Conservation (phyloP, 2,113 vertebrate species). For the Prietella phreatophila region DNA sequence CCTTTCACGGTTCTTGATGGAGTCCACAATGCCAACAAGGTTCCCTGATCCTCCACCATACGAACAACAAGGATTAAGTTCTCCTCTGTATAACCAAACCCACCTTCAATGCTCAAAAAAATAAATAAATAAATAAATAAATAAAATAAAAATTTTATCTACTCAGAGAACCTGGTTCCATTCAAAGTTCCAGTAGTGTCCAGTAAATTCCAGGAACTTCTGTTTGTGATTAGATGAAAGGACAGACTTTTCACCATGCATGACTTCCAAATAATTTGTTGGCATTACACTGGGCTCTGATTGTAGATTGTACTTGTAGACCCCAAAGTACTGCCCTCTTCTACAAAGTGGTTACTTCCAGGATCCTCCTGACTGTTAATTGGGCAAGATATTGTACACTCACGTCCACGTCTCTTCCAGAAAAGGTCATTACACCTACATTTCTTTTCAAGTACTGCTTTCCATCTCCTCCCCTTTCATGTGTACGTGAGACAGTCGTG, state of each 20-base stretch:
- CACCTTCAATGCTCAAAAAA: background rate
- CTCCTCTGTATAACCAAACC: background rate
- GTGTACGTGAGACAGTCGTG: conserved; percentile 30
- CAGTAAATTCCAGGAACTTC: background rate
- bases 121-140: too few species aligned
- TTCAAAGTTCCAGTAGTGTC: background rate
- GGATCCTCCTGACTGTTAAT: background rate
- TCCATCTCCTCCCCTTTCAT: conserved; percentile 6
- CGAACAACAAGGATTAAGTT: background rate
- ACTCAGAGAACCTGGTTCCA: background rate
- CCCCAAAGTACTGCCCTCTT: background rate
- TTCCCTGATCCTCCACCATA: background rate
- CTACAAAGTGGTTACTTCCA: background rate
- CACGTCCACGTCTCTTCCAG: background rate
- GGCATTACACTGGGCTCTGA: background rate
- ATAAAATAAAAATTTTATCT: background rate
- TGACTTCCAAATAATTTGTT: background rate
- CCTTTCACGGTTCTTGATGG: background rate
- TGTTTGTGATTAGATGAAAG: background rate
- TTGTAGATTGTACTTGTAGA: background rate
- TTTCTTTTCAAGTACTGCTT: background rate
- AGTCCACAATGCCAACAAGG: background rate
- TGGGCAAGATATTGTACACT: background rate
- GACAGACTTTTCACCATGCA: background rate
- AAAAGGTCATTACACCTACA: background rate